Evolutionary conservation across 2,113 vertebrate genomes (phyloP).

Genomic region (Bucco capensis): DNA sequence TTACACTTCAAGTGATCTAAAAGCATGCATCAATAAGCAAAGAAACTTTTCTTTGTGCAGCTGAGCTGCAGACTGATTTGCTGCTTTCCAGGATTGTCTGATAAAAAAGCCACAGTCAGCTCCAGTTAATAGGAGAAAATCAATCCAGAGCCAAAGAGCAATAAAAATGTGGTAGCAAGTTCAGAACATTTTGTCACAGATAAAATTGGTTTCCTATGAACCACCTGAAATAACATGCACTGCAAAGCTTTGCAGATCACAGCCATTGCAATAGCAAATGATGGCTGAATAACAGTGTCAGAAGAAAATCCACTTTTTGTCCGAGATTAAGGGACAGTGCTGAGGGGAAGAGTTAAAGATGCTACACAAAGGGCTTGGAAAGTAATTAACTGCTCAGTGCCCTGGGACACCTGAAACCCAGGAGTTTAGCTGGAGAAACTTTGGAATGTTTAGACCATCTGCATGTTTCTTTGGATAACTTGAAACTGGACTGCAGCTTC

Average conservation of each 20-base stretch:
- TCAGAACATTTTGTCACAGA: constrained; percentile 63
- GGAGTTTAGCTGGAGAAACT: background rate
- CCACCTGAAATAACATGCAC: constrained; percentile 28
- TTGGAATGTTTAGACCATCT: background rate
- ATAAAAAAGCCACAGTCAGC: constrained; percentile 49
- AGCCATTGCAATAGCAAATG: background rate
- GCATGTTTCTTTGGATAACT: background rate
- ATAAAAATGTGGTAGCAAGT: constrained; percentile 57
- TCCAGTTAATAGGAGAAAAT: constrained; percentile 51
- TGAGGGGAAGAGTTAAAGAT: background rate
- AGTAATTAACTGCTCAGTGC: background rate
- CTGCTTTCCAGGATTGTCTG: constrained; percentile 48
- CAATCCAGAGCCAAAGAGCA: constrained; percentile 55
- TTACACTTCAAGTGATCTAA: constrained; percentile 38
- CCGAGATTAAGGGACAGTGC: background rate
- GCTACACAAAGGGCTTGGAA: background rate
- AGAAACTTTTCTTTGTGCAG: constrained; percentile 17
- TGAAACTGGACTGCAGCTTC: background rate
- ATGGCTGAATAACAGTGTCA: background rate
- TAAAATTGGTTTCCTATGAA: constrained; percentile 49
- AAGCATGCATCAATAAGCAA: constrained; percentile 45
- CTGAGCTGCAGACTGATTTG: constrained; percentile 42
- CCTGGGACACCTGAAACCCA: background rate
- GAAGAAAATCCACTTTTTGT: background rate
- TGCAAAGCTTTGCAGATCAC: background rate